phyloP scores from a whole-genome alignment of 2,113 vertebrate species.

The Malurus alboscapulatus region DNA sequence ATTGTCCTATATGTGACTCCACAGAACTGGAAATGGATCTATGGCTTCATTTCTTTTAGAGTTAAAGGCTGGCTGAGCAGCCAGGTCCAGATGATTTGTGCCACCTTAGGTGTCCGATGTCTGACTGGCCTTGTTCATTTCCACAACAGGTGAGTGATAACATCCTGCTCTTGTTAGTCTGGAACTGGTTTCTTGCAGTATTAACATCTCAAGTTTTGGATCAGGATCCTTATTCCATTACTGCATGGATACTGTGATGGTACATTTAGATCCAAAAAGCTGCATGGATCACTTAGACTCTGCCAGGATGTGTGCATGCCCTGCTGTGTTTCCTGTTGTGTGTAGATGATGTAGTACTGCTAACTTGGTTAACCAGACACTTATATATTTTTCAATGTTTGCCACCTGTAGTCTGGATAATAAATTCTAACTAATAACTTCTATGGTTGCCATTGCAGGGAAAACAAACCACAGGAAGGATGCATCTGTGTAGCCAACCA shows the following conservation, averaged over 20 bases:
- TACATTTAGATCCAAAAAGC: neutral
- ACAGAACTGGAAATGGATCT: neutral
- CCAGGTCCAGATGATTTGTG: slow-evolving; percentile 86
- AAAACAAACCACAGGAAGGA: slow-evolving; percentile 29
- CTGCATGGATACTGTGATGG: neutral
- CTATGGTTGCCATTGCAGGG: neutral
- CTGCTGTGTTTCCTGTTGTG: neutral
- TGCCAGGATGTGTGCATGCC: neutral
- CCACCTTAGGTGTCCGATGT: slow-evolving; percentile 84
- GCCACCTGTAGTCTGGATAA: neutral
- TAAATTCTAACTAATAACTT: neutral
- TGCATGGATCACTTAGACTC: neutral
- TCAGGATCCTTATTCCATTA: neutral
- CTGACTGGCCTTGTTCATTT: slow-evolving; percentile 87
- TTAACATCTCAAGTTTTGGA: neutral
- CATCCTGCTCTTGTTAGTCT: neutral
- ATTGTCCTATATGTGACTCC: neutral
- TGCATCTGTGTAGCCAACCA: slow-evolving; percentile 61
- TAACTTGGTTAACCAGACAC: neutral
- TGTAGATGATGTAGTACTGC: neutral
- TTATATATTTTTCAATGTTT: neutral
- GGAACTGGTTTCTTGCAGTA: neutral
- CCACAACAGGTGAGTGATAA: slow-evolving; percentile 84
- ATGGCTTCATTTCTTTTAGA: slow-evolving; percentile 61
- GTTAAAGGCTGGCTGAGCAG: slow-evolving; percentile 85